Evolutionary conservation across 2,797 vertebrate genomes (phyloP).

Genomic region (Premnoplex brunnescens): DNA sequence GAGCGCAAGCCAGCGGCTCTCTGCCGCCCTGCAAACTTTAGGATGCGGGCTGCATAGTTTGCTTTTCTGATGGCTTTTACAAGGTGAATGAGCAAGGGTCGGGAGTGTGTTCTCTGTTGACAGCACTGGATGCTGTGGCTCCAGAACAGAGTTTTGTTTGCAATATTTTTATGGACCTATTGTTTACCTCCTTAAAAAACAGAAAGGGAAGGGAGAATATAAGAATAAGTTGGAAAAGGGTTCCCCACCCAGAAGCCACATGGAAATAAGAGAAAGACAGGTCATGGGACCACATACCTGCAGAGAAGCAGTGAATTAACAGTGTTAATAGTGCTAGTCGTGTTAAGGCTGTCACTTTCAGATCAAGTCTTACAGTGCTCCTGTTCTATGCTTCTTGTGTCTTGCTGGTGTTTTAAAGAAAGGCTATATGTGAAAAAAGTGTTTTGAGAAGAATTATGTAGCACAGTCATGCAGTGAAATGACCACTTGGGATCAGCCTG

Average conservation of each 20-base stretch:
- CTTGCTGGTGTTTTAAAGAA: neutral
- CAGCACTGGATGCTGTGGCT: neutral
- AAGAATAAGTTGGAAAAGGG: neutral
- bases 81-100: neutral
- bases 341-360: neutral
- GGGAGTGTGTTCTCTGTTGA: neutral
- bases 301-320: neutral
- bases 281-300: neutral
- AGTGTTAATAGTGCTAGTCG: neutral
- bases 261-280: neutral
- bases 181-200: neutral
- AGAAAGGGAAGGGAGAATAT: too few species aligned
- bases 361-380: rapidly evolving
- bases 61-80: neutral
- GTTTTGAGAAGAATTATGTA: neutral
- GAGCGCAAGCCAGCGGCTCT: neutral
- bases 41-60: neutral
- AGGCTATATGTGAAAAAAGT: neutral
- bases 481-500: neutral
- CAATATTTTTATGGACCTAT: rapidly evolving
- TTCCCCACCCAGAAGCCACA: neutral
- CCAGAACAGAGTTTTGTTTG: neutral
- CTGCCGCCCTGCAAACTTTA: neutral
- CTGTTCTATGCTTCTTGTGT: neutral
- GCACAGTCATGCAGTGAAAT: neutral